phyloP scores from a whole-genome alignment of 2,888 invertebrate species.

The Rapana venosa region DNA sequence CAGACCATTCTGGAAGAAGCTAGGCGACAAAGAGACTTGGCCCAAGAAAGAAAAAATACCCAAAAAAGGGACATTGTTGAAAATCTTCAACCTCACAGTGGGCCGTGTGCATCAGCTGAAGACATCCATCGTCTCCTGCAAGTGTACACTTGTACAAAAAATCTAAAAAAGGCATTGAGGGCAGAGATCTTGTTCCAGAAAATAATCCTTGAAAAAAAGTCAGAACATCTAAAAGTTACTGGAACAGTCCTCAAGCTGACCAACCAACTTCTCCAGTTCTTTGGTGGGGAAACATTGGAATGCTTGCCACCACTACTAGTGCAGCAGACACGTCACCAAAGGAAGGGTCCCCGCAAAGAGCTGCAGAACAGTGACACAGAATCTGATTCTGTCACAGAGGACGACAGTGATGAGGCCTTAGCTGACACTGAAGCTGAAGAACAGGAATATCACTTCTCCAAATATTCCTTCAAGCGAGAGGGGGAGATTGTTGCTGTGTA shows the following conservation, averaged over 20 bases:
- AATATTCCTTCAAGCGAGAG: background rate
- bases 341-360: background rate
- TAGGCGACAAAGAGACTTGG: background rate
- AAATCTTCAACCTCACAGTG: background rate
- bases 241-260: background rate
- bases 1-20: background rate
- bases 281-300: background rate
- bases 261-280: background rate
- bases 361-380: background rate
- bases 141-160: background rate
- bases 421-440: background rate
- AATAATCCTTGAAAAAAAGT: background rate
- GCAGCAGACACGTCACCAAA: too few species aligned
- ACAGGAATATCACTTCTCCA: background rate
- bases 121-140: background rate
- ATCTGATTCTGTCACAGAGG: background rate
- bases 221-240: background rate
- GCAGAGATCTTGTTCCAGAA: constrained; percentile 24
- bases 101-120: background rate
- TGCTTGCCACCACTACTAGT: background rate
- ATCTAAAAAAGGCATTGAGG: background rate
- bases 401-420: background rate
- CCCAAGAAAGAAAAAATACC: background rate
- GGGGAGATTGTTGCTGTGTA: background rate
- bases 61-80: background rate